Percentiles rank a stretch among this genome's conserved stretches.
phyloP scores from a whole-genome alignment of 2,113 vertebrate genomes.

The Leptodactylus fuscus region DNA sequence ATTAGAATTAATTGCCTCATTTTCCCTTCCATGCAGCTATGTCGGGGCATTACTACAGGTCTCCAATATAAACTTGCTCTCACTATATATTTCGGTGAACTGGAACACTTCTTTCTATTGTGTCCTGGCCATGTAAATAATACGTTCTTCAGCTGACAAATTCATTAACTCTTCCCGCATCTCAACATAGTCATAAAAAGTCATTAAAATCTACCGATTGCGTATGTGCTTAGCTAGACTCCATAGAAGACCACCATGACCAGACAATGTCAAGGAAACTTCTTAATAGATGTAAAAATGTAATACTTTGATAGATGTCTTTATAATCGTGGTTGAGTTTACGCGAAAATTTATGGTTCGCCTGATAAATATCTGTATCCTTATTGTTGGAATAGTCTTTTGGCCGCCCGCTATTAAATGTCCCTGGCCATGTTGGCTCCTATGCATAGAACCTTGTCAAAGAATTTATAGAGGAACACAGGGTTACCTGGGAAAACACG shows the following conservation, averaged over 20 bases:
- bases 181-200: not conserved
- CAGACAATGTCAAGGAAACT: not conserved
- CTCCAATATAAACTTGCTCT: slow-evolving; percentile 43
- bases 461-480: no score
- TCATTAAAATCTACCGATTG: not conserved
- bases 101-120: slow-evolving; percentile 13
- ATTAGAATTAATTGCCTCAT: slow-evolving; percentile 50
- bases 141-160: slow-evolving; percentile 18
- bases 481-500: no score
- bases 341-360: no score
- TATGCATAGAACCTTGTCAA: no score
- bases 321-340: not conserved
- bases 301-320: not conserved
- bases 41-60: not conserved
- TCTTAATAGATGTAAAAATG: not conserved
- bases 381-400: no score
- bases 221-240: not conserved
- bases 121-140: slow-evolving; percentile 5
- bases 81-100: not conserved
- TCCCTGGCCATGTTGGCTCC: no score
- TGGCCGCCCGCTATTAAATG: no score
- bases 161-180: not conserved
- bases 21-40: slow-evolving; percentile 31
- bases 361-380: no score
- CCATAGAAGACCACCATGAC: not conserved